Conservation (phyloP, 53 echinoderm and acorn worm genomes). For the Paracentrotus lividus region DNA sequence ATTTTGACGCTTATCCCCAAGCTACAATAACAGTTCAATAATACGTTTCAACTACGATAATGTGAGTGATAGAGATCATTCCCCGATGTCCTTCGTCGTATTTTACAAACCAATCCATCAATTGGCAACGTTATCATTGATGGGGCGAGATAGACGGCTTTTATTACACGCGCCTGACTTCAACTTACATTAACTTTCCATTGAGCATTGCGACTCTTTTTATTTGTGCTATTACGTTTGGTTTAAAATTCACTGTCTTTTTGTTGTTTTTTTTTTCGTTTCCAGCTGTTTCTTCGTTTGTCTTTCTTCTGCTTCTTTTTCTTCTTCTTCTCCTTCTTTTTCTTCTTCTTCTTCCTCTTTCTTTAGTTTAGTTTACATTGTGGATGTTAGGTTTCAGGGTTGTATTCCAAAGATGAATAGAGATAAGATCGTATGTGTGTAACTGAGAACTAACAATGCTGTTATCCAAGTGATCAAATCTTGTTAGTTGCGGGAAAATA, state of each 20-base stretch:
- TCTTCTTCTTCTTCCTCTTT: not conserved
- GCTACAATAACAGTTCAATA: constrained; percentile 42
- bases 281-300: not conserved
- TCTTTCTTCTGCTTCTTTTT: no score
- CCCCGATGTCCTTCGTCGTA: not conserved
- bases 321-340: no score
- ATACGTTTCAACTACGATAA: constrained; percentile 1
- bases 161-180: not conserved
- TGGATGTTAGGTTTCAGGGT: not conserved
- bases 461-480: not conserved
- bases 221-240: no score
- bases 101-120: not conserved
- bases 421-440: not conserved
- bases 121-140: not conserved
- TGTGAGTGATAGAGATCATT: not conserved
- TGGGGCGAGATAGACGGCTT: not conserved
- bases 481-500: not conserved
- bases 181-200: not conserved
- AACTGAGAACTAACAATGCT: not conserved
- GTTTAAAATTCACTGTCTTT: not conserved
- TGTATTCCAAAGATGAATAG: not conserved
- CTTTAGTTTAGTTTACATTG: not conserved
- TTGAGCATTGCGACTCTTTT: not conserved
- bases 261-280: not conserved
- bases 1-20: constrained; percentile 16